phyloP scores from a whole-genome alignment of 2,113 vertebrate species.

The Ploceus nigricollis region DNA sequence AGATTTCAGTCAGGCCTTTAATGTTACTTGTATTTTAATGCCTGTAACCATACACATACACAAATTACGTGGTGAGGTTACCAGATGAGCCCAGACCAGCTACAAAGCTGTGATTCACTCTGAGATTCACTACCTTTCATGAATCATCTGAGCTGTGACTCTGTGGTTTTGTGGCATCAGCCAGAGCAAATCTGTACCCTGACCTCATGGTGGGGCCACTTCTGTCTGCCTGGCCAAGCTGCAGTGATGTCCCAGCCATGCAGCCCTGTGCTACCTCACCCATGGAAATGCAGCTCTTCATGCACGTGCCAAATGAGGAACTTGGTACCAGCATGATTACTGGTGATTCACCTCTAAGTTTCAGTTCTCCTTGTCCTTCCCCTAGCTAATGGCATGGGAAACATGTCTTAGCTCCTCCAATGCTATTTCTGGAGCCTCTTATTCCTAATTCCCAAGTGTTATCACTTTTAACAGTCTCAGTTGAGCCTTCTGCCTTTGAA shows the following conservation, averaged over 20 bases:
- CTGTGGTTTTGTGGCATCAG: not conserved
- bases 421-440: not conserved
- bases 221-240: not conserved
- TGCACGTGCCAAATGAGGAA: not conserved
- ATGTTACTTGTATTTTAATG: conserved; percentile 9
- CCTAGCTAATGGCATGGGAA: not conserved
- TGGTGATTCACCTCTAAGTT: not conserved
- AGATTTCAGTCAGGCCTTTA: conserved; percentile 11
- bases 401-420: not conserved
- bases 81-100: not conserved
- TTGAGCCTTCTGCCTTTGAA: not conserved
- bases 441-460: not conserved
- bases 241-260: rapidly evolving
- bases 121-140: not conserved
- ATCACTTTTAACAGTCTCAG: not conserved
- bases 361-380: not conserved
- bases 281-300: not conserved
- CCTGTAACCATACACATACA: not conserved
- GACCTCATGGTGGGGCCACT: not conserved
- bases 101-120: conserved; percentile 30
- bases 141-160: not conserved
- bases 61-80: not conserved
- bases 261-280: not conserved
- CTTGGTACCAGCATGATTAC: not conserved
- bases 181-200: not conserved